Conservation (phyloP, 2,797 vertebrate genomes). For the Mustela erminea region DNA sequence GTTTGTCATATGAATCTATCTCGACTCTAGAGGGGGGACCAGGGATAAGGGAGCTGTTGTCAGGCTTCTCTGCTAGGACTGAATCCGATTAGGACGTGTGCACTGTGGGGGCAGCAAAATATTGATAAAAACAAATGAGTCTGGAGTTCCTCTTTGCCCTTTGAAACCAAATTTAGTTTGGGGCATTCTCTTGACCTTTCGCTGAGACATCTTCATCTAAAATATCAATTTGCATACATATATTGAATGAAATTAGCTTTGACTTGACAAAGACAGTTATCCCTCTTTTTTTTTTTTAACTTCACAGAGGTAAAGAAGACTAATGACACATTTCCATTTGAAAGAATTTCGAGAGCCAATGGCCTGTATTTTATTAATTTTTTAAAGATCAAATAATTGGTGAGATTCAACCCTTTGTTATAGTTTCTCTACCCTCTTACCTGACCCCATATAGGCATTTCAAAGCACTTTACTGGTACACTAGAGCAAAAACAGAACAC, state of each 20-base stretch:
- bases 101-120: not conserved
- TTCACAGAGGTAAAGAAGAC: conserved; percentile 15
- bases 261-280: not conserved
- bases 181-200: conserved; percentile 67
- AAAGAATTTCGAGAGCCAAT: not conserved
- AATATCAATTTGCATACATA: conserved; percentile 58
- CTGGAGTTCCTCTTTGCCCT: conserved; percentile 61
- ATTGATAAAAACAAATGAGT: conserved; percentile 69
- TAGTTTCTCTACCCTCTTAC: not conserved
- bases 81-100: not conserved
- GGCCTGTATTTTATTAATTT: not conserved
- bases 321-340: not conserved
- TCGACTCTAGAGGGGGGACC: not conserved
- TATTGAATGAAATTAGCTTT: conserved; percentile 4
- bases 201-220: conserved; percentile 60
- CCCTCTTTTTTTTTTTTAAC: not conserved
- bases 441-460: not conserved
- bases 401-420: not conserved
- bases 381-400: not conserved
- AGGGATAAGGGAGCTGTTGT: not conserved
- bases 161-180: conserved; percentile 60
- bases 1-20: not conserved
- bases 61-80: not conserved
- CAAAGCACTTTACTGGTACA: not conserved
- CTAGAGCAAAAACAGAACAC: not conserved